Evolutionary conservation across 2,797 vertebrate genomes (phyloP).

Genomic region (Ceryle rudis): DNA sequence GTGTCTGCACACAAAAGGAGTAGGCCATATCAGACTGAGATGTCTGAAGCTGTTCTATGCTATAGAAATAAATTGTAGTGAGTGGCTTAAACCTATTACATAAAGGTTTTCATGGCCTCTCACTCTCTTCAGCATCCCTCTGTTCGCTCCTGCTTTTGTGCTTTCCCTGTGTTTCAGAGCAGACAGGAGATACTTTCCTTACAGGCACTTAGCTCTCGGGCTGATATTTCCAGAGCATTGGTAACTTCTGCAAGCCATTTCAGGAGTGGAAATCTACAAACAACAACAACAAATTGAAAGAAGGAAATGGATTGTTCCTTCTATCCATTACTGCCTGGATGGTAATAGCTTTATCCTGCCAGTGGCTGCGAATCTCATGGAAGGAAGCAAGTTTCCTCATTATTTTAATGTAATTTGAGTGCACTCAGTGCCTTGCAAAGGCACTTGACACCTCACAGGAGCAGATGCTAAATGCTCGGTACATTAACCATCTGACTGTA

Average conservation of each 20-base stretch:
- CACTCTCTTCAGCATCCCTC: neutral
- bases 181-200: neutral
- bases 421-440: slow-evolving; percentile 43
- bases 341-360: slow-evolving; percentile 46
- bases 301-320: slow-evolving; percentile 43
- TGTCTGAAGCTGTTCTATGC: neutral
- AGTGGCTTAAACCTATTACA: neutral
- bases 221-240: neutral
- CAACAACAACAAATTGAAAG: neutral
- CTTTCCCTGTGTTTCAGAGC: neutral
- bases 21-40: neutral
- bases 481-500: slow-evolving; percentile 46
- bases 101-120: neutral
- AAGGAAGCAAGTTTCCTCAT: slow-evolving; percentile 44
- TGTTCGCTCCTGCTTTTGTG: neutral
- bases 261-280: neutral
- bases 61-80: neutral
- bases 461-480: slow-evolving; percentile 48
- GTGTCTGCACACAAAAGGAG: neutral
- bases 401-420: slow-evolving; percentile 57
- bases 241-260: neutral
- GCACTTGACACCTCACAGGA: slow-evolving; percentile 45
- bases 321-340: slow-evolving; percentile 37
- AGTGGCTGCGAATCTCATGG: neutral
- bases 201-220: neutral